Base-by-base conservation (phyloP, 2,113 vertebrate genomes). In the Alexandromys fortis region DNA sequence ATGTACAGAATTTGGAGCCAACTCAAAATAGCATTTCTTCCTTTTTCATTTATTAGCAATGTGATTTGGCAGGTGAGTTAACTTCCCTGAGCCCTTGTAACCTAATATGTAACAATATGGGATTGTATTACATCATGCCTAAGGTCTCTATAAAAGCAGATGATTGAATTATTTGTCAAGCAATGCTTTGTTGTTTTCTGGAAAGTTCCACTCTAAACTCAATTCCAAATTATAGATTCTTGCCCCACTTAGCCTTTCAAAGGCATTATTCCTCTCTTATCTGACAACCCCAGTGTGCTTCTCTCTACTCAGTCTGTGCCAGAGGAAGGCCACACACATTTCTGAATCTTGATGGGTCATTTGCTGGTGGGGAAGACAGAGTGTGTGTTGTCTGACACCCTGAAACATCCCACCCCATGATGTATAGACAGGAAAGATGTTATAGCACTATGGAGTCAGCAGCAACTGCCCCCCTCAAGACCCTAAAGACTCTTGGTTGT, bases 81-180 rank as follows among this genome's bases (percentile, higher is more conserved):
- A 91, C 82, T 28, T 94, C 33, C 11, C 33, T 79, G 78, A 38
- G 35, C 81, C 61, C 42, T 83, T 35, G n/a, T 81, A 75, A 92
- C 65, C 49, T 79, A 61, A 92, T 92, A 52, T 83, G 26, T 90
- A 81, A 86, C 38, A 70, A 17, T 52, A 77, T 55, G 14, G 26
- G 21, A 58, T 91, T 86, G 26, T 30, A 47, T 92, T 81, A 83
- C 61, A 68, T 86, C 58, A 92, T 73, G 77, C 77, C 35, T 49
- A 55, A 82, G 73, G 78, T 61, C 38, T 95, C 75, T 94, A 52
- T 58, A 91, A 68, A 96, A 92, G 70, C 47, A 92, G 91, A 81
- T 86, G 81, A 76, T 58, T 76, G 47, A 78, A 85, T 93, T 95
- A 38, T 87, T 86, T 96, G 42, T 91, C 73, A 91, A 92, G 82